Evolutionary conservation across 2,888 invertebrate genomes (phyloP), one percentile per base, ranked within the genome.

Genomic region (Parnassius glacialis): DNA sequence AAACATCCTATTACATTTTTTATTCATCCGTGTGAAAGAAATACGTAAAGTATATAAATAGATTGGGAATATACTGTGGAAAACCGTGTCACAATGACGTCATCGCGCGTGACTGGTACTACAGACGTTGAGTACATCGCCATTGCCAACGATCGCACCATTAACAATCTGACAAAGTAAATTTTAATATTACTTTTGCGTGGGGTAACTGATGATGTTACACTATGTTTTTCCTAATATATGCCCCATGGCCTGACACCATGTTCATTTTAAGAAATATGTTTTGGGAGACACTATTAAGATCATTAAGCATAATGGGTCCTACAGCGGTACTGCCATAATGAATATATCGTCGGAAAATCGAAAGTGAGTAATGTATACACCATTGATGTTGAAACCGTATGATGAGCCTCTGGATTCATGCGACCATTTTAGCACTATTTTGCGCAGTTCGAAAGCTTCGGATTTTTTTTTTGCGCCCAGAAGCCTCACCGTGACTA

Each of bases 1-100:
- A 34, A 34, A 34, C 34, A 34, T 34, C 34, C 34, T 34, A 34
- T 34, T 34, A 10, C 10, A 2, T 43, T 43, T 43, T 43, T 43
- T 43, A 43, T 13, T 48, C 9, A 48, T 13, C 13, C 10, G 3
- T 25, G 10, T 13, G 20, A 13, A 11, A 2, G 52, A 44, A 9
- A 10, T 13, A 45, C 25, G 3, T 34, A 9, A 9, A 13, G 10
- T 34, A 42, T 41, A 59, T 44, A 56, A 61, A 57, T n/a, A 53
- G 41, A 53, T 45, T 63, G 41, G 57, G 51, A 65, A 65, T 64
- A 63, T 57, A 45, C 64, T 61, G 66, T 68, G 64, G 58, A 61
- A 64, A 65, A 54, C 65, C 66, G 65, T 69, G 70, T 65, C 52
- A 51, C 5, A 44, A 57, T 73, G 73, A 75, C 70, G 72, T 71